Evolutionary conservation across 2,888 invertebrate species (phyloP).

Genomic region (Polydrusus cervinus): DNA sequence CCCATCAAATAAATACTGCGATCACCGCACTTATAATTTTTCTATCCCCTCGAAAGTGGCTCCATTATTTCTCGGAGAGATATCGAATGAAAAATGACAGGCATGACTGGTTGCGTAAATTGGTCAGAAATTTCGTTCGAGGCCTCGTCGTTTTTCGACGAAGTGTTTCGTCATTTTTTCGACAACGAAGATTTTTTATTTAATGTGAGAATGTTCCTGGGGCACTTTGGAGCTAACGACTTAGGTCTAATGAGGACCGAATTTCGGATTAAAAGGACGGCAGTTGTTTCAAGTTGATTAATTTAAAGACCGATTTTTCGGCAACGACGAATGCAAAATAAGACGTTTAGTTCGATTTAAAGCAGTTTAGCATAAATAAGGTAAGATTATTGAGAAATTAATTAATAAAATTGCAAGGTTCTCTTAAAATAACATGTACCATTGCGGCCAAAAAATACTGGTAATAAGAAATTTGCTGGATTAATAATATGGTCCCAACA

Average conservation of each 20-base stretch:
- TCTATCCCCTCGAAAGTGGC: slow-evolving; percentile 6
- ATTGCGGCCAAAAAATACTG: too few relatives aligned
- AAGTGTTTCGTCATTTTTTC: slow-evolving; percentile 37
- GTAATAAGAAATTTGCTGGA: too few relatives aligned
- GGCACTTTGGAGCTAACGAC: slow-evolving; percentile 32
- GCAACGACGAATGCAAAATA: too few relatives aligned
- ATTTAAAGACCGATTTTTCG: neutral
- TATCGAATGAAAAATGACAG: slow-evolving; percentile 48
- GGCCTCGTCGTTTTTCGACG: slow-evolving; percentile 11
- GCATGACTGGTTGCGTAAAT: slow-evolving; percentile 48
- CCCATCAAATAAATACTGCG: slow-evolving; percentile 32
- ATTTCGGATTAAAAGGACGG: slow-evolving; percentile 26
- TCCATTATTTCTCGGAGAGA: slow-evolving; percentile 38
- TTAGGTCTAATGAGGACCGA: slow-evolving; percentile 2
- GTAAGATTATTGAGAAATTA: too few relatives aligned
- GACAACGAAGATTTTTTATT: slow-evolving; percentile 36
- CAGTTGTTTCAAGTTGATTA: slow-evolving; percentile 14
- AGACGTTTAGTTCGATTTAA: too few relatives aligned
- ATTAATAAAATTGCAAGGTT: too few relatives aligned
- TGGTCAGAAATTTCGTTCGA: slow-evolving; percentile 40
- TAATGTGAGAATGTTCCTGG: slow-evolving; percentile 30
- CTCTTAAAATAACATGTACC: too few relatives aligned
- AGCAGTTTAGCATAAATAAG: too few relatives aligned
- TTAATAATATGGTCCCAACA: too few relatives aligned
- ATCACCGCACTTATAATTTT: slow-evolving; percentile 33